Base-by-base conservation (phyloP, 37 sponge, comb jelly and placozoan species). In the Geodia barretti region DNA sequence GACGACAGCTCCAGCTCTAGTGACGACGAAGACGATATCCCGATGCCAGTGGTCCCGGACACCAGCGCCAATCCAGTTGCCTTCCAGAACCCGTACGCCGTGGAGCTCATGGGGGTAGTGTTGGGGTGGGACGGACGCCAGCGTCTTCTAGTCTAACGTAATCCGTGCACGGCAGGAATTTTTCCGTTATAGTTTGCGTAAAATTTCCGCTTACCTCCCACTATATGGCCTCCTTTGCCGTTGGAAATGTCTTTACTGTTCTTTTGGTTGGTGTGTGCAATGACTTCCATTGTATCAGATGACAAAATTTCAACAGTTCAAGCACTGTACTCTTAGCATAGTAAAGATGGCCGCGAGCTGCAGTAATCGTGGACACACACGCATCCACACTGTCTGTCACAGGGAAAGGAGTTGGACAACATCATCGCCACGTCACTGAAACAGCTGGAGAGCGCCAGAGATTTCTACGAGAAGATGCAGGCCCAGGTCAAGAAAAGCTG, bases 401-500 rank as follows among this genome's bases (percentile, higher is more conserved):
- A 47, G 54, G 54, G 54, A 68, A 63, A 78, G 47, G 87, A 92
- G 64, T 67, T 92, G 39, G 93, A 92, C 69, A 88, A 68, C 73
- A 92, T 92, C 60, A 92, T 92, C 41, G 88, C 86, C 28, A 80
- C 88, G 19, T 92, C 93, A 20, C 88, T 92, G 1, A 76, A 84
- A 41, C 88, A 92, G 63, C 60, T 92, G 54, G 88, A 92, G 42
- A 92, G 82, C 70, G 93, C 93, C 26, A 76, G 88, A 72, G 84
- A 81, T 28, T 92, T 92, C 68, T 92, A 92, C 41, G 85, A 87
- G 70, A 74, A 88, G 34, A 92, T 92, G 93, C 93, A 92, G 63
- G 81, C 80, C 34, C 39, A 79, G 8, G 90, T 68, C 33, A 84
- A 84, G 62, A 84, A 86, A 32, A 60, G n/a, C n/a, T n/a, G n/a